Evolutionary conservation across 1,140 invertebrate species (phyloP), one percentile per base, ranked within the genome.

Genomic region (Apis florea): DNA sequence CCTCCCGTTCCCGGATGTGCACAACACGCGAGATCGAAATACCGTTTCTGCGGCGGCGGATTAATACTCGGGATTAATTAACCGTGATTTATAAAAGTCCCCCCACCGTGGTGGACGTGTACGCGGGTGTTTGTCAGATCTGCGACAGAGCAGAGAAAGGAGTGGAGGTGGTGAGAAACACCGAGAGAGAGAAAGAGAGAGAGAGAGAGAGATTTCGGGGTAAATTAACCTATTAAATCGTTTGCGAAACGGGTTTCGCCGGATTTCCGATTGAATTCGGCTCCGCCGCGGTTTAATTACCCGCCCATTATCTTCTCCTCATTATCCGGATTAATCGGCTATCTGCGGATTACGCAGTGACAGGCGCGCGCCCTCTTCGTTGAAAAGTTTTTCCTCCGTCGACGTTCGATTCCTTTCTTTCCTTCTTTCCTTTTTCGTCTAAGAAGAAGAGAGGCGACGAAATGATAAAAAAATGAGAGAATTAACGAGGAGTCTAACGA

Each of bases 231-330:
- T 68, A 82, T 80, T 76, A 86, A 85, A 83, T 82, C 66, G 59
- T 82, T 82, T 78, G 83, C 68, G 70, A 72, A 86, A 86, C 73
- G 70, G 84, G 75, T 85, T 74, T 67, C 54, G 79, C 83, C 70
- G 63, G 72, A 84, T 66, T 40, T 40, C 73, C 64, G 54, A 49
- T 79, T 85, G 76, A 78, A 82, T 79, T 24, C 26, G 49, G 21
- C 40, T 26, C 56, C 61, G 31, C 73, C 58, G 75, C 59, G 63
- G 77, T 72, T 72, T 81, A 87, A 87, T 84, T 87, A 82, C 83
- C 74, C 59, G 59, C 51, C 80, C 70, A 71, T 87, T 86, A 87
- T 76, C 76, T 82, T 72, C 79, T 87, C 68, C 86, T 82, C 82
- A 81, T 87, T 76, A 87, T 51, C 59, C 51, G 66, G 49, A 73